A percentile compares a stretch with the other conserved stretches of the same genome.
Evolutionary conservation across 2,797 vertebrate genomes (phyloP).

Genomic region (Buceros bicornis): DNA sequence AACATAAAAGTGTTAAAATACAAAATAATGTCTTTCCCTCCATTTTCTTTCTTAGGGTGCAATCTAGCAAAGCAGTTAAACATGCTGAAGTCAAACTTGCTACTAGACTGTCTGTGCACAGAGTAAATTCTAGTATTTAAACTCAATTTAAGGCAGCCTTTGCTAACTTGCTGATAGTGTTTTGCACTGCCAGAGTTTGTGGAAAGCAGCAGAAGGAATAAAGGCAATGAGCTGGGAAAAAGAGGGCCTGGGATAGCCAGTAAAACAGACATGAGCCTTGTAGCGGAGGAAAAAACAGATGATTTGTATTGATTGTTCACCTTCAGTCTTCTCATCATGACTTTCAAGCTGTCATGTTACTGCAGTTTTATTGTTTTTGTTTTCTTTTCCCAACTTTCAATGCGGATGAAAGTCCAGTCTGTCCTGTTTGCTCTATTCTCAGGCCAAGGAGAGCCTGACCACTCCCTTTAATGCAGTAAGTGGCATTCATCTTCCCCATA

Average conservation of each 20-base stretch:
- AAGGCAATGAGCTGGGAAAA: neutral
- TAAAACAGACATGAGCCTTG: neutral
- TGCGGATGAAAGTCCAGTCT: neutral
- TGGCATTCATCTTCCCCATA: neutral
- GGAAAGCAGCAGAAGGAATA: neutral
- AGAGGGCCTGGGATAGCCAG: neutral
- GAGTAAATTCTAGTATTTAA: neutral
- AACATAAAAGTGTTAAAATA: neutral
- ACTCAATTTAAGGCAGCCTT: neutral
- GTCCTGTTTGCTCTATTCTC: slow-evolving; percentile 9
- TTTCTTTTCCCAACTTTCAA: slow-evolving; percentile 5
- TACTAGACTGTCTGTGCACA: neutral
- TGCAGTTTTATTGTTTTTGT: slow-evolving; percentile 14
- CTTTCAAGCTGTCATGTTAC: slow-evolving; percentile 36
- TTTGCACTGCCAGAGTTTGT: neutral
- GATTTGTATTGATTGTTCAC: neutral
- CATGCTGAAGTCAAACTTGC: neutral
- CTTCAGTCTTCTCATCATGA: neutral
- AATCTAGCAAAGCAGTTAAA: neutral
- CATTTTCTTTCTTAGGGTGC: neutral
- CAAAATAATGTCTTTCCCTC: no score
- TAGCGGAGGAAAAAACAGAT: neutral
- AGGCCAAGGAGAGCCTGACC: slow-evolving; percentile 22
- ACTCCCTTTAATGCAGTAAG: slow-evolving; percentile 11
- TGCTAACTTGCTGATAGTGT: neutral